Base-by-base conservation (phyloP, 2,888 invertebrate species). In the Himalopsyche anomala region DNA sequence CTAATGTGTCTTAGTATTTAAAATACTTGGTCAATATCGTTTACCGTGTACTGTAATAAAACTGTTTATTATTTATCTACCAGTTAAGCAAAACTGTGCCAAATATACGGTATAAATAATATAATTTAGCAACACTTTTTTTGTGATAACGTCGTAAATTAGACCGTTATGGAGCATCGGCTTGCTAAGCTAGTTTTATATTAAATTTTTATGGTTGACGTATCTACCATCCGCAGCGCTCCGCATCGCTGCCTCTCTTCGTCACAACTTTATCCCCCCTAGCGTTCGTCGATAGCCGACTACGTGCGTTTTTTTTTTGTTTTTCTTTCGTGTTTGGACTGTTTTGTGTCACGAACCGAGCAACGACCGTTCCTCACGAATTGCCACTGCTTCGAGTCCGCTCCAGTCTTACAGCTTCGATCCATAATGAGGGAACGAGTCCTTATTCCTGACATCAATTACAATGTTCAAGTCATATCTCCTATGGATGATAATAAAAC, bases 321-420 rank as follows among this genome's bases (percentile, higher is more conserved):
- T 74, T 36, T 74, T 74, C 36, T 15, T 74, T 74, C 74, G 74
- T 38, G 12, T 74, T 74, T 74, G 28, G 51, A 74, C 74, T 74
- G 74, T 74, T 74, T 28, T 4, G 38, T 74, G 36, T 74, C 74
- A 74, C 74, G 74, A 74, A 74, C 74, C 74, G 74, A 38, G 38
- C 74, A 74, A 74, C 38, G 38, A 38, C 74, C 74, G 74, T 74
- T 74, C 74, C 74, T 74, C 74, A 74, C 74, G 74, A 74, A 74
- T 12, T 36, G 74, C 74, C 36, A 74, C 28, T 15, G 38, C 38
- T 38, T 36, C 15, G 28, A 36, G 19, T 15, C 28, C 36, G 74
- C 12, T 38, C 4, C 15, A 36, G 74, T 15, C 36, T 12, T 74
- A 36, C 36, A 19, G 38, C 15, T 38, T 36, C 12, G 12, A 74